phyloP scores from a whole-genome alignment of 2,797 vertebrate genomes.

The Periophthalmus magnuspinnatus region DNA sequence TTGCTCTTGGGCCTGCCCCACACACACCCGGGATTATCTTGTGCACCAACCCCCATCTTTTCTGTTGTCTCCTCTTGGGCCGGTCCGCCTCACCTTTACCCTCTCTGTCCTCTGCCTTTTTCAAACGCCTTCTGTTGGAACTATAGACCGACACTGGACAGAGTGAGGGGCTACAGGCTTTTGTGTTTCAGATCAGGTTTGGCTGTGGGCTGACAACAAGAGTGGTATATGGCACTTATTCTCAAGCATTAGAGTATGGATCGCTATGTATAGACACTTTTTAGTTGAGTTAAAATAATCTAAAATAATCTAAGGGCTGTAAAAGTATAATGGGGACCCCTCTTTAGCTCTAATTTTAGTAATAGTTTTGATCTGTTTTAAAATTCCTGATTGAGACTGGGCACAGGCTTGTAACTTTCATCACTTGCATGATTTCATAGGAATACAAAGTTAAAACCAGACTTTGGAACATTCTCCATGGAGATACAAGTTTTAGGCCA shows the following conservation, averaged over 20 bases:
- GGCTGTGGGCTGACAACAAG: conserved; percentile 41
- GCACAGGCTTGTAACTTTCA: no score
- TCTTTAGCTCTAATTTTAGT: no score
- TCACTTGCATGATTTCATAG: no score
- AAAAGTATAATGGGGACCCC: no score
- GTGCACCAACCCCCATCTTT: conserved; percentile 40
- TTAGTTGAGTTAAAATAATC: background rate
- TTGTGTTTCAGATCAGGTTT: conserved; percentile 56
- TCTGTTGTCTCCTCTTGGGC: conserved; percentile 38
- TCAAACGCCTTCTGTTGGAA: conserved; percentile 59
- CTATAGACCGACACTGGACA: conserved; percentile 31
- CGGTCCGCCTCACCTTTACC: conserved; percentile 57
- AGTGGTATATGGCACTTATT: conserved; percentile 27
- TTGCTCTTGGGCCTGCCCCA: conserved; percentile 42
- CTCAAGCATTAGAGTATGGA: conserved; percentile 15
- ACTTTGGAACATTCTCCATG: no score
- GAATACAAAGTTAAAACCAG: no score
- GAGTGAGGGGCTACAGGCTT: conserved; percentile 32
- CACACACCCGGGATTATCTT: conserved; percentile 62
- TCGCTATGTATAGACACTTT: background rate
- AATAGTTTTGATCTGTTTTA: no score
- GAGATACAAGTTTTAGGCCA: no score
- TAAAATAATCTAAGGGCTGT: no score
- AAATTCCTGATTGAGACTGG: no score
- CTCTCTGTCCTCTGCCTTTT: conserved; percentile 35